Percentiles rank a stretch among this genome's conserved stretches.
These are phyloP conservation scores for Lacanobia wlatinum DNA, from an alignment of 2,888 invertebrate genomes.

Conservation along the genomic window DNA sequence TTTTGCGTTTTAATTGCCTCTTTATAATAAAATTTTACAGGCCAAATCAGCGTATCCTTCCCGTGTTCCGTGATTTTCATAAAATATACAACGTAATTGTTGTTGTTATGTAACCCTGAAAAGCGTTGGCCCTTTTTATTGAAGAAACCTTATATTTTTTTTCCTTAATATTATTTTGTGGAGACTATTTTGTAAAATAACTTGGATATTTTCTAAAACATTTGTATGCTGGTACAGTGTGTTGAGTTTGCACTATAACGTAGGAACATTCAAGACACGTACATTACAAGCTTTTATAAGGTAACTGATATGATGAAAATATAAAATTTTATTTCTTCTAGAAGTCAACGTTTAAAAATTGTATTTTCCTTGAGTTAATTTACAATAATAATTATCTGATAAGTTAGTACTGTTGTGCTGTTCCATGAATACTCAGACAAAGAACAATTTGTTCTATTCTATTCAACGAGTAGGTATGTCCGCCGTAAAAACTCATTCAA, in stretches of 20 bases:
- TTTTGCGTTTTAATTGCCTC: constrained; percentile 63
- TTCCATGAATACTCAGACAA: too few species aligned
- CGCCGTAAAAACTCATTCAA: too few species aligned
- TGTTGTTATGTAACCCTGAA: constrained; percentile 7
- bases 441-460: too few species aligned
- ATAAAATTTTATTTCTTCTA: constrained; percentile 1
- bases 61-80: constrained; percentile 22
- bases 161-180: constrained; percentile 1
- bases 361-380: too few species aligned
- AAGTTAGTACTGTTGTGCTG: too few species aligned
- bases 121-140: not conserved
- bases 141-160: not conserved
- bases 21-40: constrained; percentile 58
- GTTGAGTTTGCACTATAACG: constrained; percentile 26
- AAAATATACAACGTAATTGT: constrained; percentile 38
- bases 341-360: not conserved
- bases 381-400: too few species aligned
- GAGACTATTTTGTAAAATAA: constrained; percentile 5
- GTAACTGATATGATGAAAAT: constrained; percentile 38
- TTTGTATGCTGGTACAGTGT: constrained; percentile 25
- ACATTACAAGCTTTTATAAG: constrained; percentile 25
- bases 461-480: too few species aligned
- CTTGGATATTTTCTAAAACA: constrained; percentile 12
- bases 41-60: constrained; percentile 45
- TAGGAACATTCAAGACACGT: constrained; percentile 41